phyloP scores from a whole-genome alignment of 1,140 invertebrate genomes.

The Lepidotrigona ventralis region DNA sequence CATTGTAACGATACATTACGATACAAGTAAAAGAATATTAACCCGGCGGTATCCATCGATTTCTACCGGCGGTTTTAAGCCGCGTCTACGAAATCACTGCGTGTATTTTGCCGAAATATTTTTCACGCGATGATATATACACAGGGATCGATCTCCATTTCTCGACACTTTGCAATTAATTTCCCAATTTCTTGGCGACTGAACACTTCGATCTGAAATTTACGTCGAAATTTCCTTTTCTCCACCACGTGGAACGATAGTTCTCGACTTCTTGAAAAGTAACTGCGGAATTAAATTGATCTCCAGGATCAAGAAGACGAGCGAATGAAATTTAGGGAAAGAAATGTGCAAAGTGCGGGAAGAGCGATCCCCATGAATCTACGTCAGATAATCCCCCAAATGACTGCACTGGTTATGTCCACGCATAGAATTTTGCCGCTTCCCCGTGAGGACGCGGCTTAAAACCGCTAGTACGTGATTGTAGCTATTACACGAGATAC shows the following conservation, averaged over 20 bases:
- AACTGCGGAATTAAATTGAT: no score
- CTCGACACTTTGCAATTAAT: background rate
- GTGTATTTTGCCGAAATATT: background rate
- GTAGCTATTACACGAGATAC: constrained; percentile 60
- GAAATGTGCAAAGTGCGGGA: no score
- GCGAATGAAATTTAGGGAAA: background rate
- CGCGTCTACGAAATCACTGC: background rate
- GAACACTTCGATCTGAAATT: background rate
- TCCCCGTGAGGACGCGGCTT: constrained; percentile 20
- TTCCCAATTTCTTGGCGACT: background rate
- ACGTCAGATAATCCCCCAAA: background rate
- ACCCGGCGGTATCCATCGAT: constrained; percentile 54
- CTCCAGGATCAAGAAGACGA: background rate
- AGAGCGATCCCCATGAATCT: background rate
- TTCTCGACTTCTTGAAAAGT: no score
- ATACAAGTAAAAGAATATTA: constrained; percentile 53
- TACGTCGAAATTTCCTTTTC: background rate
- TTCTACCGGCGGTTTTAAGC: constrained; percentile 43
- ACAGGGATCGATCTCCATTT: background rate
- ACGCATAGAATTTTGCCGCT: constrained; percentile 24
- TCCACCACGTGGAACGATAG: no score
- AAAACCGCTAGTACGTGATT: constrained; percentile 46
- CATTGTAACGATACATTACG: constrained; percentile 65
- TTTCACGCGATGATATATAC: background rate
- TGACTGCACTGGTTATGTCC: constrained; percentile 34